These are phyloP conservation scores for Drosophila bunnanda DNA, from an alignment of 2,888 invertebrate species.

Conservation along the genomic window DNA sequence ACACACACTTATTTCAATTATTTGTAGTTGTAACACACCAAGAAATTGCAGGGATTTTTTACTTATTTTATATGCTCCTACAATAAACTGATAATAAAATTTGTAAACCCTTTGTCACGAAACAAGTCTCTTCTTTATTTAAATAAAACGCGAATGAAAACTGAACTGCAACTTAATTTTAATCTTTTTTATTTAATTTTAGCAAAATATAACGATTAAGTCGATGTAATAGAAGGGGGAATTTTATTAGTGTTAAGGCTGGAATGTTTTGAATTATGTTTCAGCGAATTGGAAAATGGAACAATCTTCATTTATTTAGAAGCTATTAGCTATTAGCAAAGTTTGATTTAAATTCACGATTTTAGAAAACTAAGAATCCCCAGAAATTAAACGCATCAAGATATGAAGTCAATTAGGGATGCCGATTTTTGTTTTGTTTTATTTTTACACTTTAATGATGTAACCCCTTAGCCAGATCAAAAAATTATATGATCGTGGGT, in stretches of 20 bases:
- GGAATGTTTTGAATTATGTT: too few relatives aligned
- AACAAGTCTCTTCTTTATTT: constrained; percentile 5
- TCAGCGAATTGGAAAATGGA: neutral
- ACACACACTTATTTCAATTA: constrained; percentile 34
- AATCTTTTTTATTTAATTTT: neutral
- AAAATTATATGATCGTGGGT: too few relatives aligned
- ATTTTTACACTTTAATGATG: too few relatives aligned
- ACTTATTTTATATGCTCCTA: constrained; percentile 57
- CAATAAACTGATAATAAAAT: constrained; percentile 50
- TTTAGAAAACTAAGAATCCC: neutral
- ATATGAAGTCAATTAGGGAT: too few relatives aligned
- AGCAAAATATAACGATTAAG: neutral
- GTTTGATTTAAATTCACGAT: neutral
- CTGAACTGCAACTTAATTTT: too few relatives aligned
- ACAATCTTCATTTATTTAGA: neutral
- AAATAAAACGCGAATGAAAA: neutral
- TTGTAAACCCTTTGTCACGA: constrained; percentile 20
- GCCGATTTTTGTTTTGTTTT: too few relatives aligned
- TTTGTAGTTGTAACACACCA: constrained; percentile 64
- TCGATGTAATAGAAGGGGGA: too few relatives aligned
- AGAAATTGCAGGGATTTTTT: constrained; percentile 84
- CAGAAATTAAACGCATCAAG: too few relatives aligned
- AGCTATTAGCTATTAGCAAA: neutral
- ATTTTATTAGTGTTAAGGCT: neutral
- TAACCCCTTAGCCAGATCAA: too few relatives aligned